Conservation (phyloP, 2,888 invertebrate species). For the Aphidoletes aphidimyza region DNA sequence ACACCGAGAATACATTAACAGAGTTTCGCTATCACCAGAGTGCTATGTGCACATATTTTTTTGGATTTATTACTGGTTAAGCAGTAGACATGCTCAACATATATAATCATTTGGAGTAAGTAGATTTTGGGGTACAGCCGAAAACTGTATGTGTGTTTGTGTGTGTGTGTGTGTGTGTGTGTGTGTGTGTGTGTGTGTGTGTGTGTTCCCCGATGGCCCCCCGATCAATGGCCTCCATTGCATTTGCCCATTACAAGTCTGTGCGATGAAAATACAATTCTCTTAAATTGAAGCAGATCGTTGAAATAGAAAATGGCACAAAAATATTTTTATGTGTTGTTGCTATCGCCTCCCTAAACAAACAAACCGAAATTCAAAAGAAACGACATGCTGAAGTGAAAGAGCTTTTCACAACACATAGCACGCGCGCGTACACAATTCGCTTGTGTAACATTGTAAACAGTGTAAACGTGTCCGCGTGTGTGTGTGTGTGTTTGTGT, state of each 20-base stretch:
- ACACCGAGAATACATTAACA: conserved; percentile 43
- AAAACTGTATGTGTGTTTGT: background rate
- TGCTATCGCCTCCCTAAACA: background rate
- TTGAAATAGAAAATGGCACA: conserved; percentile 21
- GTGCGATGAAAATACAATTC: conserved; percentile 42
- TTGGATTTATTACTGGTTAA: conserved; percentile 49
- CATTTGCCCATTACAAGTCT: conserved; percentile 15
- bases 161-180: too few species aligned
- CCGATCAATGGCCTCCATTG: too few species aligned
- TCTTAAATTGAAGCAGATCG: conserved; percentile 51
- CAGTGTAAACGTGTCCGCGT: too few species aligned
- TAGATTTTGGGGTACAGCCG: conserved; percentile 19
- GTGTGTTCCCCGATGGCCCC: too few species aligned
- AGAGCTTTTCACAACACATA: background rate
- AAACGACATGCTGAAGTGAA: background rate
- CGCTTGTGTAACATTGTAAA: conserved; percentile 51
- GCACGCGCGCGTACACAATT: conserved; percentile 49
- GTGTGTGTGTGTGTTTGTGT: background rate
- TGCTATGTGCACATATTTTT: conserved; percentile 45
- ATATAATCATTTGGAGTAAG: conserved; percentile 44
- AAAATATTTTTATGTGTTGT: conserved; percentile 23
- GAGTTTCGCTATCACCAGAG: conserved; percentile 6
- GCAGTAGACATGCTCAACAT: conserved; percentile 51
- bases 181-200: too few species aligned
- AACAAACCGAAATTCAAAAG: background rate